A percentile compares a stretch with the other conserved stretches of the same genome.
These are phyloP conservation scores for Morone chrysops DNA, from an alignment of 2,113 vertebrate species.

Conservation along the genomic window DNA sequence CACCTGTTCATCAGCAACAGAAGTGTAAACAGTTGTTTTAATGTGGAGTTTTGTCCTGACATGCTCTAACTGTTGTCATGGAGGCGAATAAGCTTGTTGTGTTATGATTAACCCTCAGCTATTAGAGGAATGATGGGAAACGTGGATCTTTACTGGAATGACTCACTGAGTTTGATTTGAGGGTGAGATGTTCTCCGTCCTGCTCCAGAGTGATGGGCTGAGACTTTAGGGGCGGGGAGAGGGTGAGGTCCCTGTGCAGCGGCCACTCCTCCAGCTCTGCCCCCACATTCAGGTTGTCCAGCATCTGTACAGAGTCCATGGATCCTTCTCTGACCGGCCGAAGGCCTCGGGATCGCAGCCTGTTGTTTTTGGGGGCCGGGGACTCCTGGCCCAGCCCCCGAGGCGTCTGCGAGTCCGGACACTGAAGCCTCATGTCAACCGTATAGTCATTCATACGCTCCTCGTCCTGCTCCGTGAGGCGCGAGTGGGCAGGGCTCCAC, in stretches of 20 bases:
- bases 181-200: conserved; percentile 90
- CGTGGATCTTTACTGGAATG: background rate
- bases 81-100: too few species aligned
- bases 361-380: conserved; percentile 86
- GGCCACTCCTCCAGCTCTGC: conserved; percentile 93
- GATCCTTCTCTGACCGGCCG: conserved; percentile 86
- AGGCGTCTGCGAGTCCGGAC: conserved; percentile 75
- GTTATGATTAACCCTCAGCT: too few species aligned
- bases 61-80: too few species aligned
- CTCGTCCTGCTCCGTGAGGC: conserved; percentile 90
- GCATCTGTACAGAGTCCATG: conserved; percentile 95
- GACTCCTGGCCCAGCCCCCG: conserved; percentile 74
- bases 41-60: too few species aligned
- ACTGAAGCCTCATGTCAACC: conserved; percentile 94
- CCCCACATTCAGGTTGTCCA: conserved; percentile 95
- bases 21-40: too few species aligned
- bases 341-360: conserved; percentile 89
- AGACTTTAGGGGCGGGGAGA: conserved; percentile 95
- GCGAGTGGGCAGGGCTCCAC: conserved; percentile 89
- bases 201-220: conserved; percentile 93
- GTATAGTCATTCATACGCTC: conserved; percentile 92
- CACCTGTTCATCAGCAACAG: too few species aligned
- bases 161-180: conserved; percentile 96
- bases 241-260: conserved; percentile 95
- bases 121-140: background rate